Base-by-base conservation (phyloP, 2,888 invertebrate species). In the Drosophila paranaensis region DNA sequence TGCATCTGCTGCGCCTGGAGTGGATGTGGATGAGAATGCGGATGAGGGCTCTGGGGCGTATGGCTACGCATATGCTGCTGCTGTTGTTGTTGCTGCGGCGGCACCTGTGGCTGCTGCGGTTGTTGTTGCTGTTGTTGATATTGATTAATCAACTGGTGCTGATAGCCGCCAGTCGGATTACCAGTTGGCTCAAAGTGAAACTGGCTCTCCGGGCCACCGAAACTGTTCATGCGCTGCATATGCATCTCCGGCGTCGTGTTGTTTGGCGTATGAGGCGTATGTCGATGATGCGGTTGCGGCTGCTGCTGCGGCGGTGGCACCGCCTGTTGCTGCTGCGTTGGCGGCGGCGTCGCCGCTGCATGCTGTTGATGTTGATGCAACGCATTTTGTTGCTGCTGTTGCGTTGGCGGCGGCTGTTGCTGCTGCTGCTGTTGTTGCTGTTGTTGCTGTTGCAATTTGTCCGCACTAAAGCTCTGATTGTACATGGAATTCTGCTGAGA, bases 401-500 rank as follows among this genome's bases (percentile, higher is more conserved):
- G 50, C 50, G 76, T 84, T 57, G 81, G 89, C 46, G 78, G 81
- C 57, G 80, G 85, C 50, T 87, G 85, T 51, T 88, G 90, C 35
- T 72, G 77, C 43, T 81, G 83, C n/a, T n/a, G n/a, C n/a, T n/a
- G 48, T 1, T 50, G 50, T 11, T 85, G 82, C 62, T 79, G 89
- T 39, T 81, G 81, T 43, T 87, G 89, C 69, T 90, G 91, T 51
- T 91, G 81, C 69, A 91, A 67, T 70, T 92, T 92, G 33, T 92
- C 92, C 69, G 91, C 90, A 76, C 81, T 92, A 83, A 92, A 92
- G 83, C 89, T 92, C 83, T 91, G 92, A 81, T 89, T 91, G 82
- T 92, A 92, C 74, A 92, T 91, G 90, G 91, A 91, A 91, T 92
- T 91, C 79, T 91, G 92, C 68, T 91, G 91, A 85, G 92, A 90